phyloP scores from a whole-genome alignment of 2,113 vertebrate genomes.

The Tachysurus fulvidraco region DNA sequence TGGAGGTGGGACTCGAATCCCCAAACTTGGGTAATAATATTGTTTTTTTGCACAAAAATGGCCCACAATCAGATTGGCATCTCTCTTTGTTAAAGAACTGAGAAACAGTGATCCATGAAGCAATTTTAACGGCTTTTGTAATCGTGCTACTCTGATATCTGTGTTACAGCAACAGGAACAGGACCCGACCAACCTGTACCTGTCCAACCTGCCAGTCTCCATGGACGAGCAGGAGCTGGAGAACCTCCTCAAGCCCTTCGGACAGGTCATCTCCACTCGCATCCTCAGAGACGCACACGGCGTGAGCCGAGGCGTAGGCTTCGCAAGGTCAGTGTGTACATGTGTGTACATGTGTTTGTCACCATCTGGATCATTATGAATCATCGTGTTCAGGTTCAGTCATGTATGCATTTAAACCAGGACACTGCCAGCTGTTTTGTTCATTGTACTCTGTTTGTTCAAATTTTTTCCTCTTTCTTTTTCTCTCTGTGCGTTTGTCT shows the following conservation, averaged over 20 bases:
- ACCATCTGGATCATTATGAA: background rate
- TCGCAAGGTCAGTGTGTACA: slow-evolving; percentile 86
- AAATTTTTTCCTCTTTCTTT: slow-evolving; percentile 32
- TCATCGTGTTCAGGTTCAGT: background rate
- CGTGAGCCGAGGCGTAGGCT: slow-evolving; percentile 95
- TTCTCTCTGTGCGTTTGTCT: slow-evolving; percentile 1
- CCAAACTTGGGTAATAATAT: too few relatives aligned
- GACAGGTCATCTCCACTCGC: slow-evolving; percentile 97
- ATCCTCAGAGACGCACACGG: slow-evolving; percentile 97
- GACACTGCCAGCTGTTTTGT: background rate
- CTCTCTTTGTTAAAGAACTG: background rate
- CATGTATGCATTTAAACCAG: slow-evolving; percentile 34
- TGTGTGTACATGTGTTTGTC: background rate
- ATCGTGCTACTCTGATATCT: background rate
- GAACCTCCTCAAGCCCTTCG: slow-evolving; percentile 89
- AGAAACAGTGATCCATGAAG: background rate
- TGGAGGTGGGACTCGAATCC: too few relatives aligned
- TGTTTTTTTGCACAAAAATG: background rate
- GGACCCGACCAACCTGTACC: slow-evolving; percentile 91
- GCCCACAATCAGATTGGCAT: background rate
- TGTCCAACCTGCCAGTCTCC: slow-evolving; percentile 95
- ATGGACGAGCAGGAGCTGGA: slow-evolving; percentile 99
- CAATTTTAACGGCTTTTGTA: background rate
- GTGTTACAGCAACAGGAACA: slow-evolving; percentile 93
- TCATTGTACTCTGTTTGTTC: background rate